Base-by-base conservation (phyloP, 53 echinoderm and acorn worm species). In the Pentamera pediparva region DNA sequence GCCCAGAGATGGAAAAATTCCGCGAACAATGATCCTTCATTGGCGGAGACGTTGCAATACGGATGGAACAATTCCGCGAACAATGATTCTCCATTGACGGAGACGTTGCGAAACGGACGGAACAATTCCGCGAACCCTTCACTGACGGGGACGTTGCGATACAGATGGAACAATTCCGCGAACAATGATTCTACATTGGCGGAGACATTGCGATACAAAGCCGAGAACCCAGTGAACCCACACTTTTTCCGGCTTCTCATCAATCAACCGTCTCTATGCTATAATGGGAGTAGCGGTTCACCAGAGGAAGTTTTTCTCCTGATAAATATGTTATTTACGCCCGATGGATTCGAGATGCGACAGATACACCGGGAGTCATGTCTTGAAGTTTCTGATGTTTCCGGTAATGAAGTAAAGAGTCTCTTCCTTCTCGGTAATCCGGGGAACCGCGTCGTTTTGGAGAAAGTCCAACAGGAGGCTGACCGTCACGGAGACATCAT, bases 401-500 rank as follows among this genome's bases (percentile, higher is more conserved):
- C 49, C 1, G 50, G 32, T 26, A 70, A 51, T 30, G 51, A 25
- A 27, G 32, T 84, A 2, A 75, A 24, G 20, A 43, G 32, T n/a
- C 11, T 47, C 10, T 70, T 70, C 32, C 52, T 70, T 11, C 33
- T 70, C 1, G 70, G 49, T 20, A 29, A 47, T 43, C 27, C 28
- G 1, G 35, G n/a, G 4, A 27, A 70, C 28, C 2, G 6, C 4
- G n/a, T n/a, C 13, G n/a, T 47, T 17, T 17, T 1, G 47, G 47
- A 47, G 1, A 21, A 12, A 11, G 32, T 88, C 26, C 2, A 32
- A 1, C 3, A n/a, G 5, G 88, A 88, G 69, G 65, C 74, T 35
- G 25, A 22, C 0, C 9, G 59, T 10, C 67, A 84, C 37, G 62
- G 61, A 19, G 88, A 88, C 26, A 76, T 88, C 15, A 21, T 88